Evolutionary conservation across 2,113 vertebrate species (phyloP), one percentile per base, ranked within the genome.

Genomic region (Propithecus coquereli): DNA sequence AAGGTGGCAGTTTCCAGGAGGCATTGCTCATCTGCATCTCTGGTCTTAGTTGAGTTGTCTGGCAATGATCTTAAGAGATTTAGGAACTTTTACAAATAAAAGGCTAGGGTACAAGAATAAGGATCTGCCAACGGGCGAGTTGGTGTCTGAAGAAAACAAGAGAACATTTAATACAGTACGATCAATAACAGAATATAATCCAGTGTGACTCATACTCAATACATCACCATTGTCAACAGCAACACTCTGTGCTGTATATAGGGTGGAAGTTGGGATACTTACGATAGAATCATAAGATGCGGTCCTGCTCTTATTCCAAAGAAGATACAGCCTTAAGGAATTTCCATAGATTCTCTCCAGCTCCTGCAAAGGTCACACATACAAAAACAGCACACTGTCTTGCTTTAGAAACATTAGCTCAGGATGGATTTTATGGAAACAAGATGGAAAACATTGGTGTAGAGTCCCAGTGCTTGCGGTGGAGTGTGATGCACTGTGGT

Each of bases 91-190:
- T 94, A n/a, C 74, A 81, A 66, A 74, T 43, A 47, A 81, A 87
- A 94, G 25, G 0, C 59, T 47, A 34, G 30, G 37, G 27, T 83
- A n/a, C 74, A 65, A 87, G 84, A 91, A 52, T 83, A 71, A 61
- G 50, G 84, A 59, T 30, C 65, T 20, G 18, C 71, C 40, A 43
- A 3, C 77, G 83, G 12, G 5, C 43, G 45, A 59, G 52, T 54
- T 84, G 63, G n/a, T 93, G 17, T 59, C 57, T 80, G 74, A 87
- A 91, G 77, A 47, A 92, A 90, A 84, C 59, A 57, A 57, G 66
- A 73, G 85, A 71, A 59, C 12, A 18, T 66, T 80, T 88, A 59
- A 27, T 40, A 30, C 6, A 90, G 71, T 89, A 52, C 47, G 32
- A 20, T 8, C 37, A 27, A 34, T 57, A 54, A 1, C 37, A 43